Evolutionary conservation across 2,113 vertebrate species (phyloP), one percentile per base, ranked within the genome.

Genomic region (Dicerorhinus sumatrensis): DNA sequence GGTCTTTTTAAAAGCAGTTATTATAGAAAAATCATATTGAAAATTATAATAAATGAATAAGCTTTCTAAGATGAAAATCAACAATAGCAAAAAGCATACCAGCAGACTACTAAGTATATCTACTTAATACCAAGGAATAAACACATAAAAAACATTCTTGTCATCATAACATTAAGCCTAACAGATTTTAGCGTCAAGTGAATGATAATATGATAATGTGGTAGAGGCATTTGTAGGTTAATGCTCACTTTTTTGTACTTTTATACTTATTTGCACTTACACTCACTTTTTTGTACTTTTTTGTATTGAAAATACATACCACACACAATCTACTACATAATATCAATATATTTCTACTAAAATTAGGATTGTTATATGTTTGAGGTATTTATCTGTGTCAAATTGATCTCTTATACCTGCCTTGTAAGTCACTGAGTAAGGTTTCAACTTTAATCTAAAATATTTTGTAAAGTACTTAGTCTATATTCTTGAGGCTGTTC

Each of bases 381-480:
- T 73, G 8, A 72, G 36, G 54, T 58, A 70, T 83, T 89, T 75
- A 84, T 42, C 69, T 88, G 5, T 56, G 33, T 83, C 70, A 89
- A 91, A 91, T 8, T 62, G 48, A 83, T 79, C 86, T 72, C n/a
- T 27, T 62, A 48, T 21, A 72, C 29, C 25, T 80, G 25, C 18
- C 25, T 42, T 46, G 16, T 42, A 63, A 82, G 23, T 31, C 25
- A 69, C 31, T 69, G 27, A 48, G 25, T 73, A 95, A 54, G 20
- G 48, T 95, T 82, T 63, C 94, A 73, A 73, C 56, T 73, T 79
- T 56, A 93, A 91, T 79, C n/a, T 84, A 73, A 95, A 86, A 91
- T 95, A 60, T 46, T 72, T 93, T 48, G 62, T 75, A 27, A 97
- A 56, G 20, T 29, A 88, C 36, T 58, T 54, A 31, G 56, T 62